Evolutionary conservation across 2,797 vertebrate species (phyloP).

Genomic region (Vespertilio murinus): DNA sequence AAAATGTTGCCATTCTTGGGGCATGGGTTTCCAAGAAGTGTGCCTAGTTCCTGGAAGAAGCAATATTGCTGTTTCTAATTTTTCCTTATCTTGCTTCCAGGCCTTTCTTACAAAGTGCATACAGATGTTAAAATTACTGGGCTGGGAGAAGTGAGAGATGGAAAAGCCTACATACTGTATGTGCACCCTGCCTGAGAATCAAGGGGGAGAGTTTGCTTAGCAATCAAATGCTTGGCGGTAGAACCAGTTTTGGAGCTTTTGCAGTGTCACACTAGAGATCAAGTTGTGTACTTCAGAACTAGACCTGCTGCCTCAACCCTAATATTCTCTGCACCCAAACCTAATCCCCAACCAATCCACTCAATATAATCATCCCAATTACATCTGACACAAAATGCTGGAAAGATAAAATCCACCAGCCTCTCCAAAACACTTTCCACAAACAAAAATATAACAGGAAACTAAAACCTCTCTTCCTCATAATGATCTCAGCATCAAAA

Average conservation of each 20-base stretch:
- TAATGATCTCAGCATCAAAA: background rate
- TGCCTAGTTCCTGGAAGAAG: background rate
- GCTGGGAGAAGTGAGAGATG: background rate
- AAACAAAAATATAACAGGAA: background rate
- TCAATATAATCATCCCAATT: background rate
- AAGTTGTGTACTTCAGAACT: constrained; percentile 11
- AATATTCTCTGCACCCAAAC: background rate
- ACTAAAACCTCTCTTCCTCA: background rate
- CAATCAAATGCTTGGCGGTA: background rate
- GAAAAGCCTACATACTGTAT: background rate
- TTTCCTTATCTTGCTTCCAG: constrained; percentile 34
- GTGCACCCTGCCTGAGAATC: background rate
- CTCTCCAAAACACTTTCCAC: background rate
- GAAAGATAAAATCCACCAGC: background rate
- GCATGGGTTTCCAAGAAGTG: background rate
- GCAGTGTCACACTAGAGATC: background rate
- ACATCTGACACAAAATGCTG: background rate
- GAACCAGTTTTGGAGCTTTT: background rate
- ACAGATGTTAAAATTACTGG: constrained; percentile 52
- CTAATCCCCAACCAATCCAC: background rate
- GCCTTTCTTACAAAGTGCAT: constrained; percentile 48
- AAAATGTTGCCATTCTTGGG: background rate
- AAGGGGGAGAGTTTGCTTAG: background rate
- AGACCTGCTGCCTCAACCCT: background rate
- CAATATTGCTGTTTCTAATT: background rate